Evolutionary conservation across 2,888 invertebrate species (phyloP).

Genomic region (Apodemia zela): DNA sequence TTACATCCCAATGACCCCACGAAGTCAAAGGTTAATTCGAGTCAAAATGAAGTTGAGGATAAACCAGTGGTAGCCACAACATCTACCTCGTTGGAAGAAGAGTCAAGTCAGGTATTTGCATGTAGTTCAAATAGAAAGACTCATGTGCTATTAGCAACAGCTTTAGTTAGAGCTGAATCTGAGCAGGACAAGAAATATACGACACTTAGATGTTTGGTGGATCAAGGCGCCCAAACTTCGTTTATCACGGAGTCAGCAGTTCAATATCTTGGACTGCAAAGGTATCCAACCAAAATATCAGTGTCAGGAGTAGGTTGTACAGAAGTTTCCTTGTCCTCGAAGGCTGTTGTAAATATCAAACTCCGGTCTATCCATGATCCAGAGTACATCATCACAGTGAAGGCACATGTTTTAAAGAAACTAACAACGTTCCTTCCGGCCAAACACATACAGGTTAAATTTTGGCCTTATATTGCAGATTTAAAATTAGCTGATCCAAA

Average conservation of each 20-base stretch:
- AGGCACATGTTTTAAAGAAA: too few species aligned
- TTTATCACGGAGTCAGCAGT: slow-evolving; percentile 37
- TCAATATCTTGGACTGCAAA: slow-evolving; percentile 31
- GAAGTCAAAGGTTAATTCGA: not conserved
- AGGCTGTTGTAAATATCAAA: too few species aligned
- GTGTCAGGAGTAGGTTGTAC: slow-evolving; percentile 20
- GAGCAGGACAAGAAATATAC: slow-evolving; percentile 28
- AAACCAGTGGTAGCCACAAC: not conserved
- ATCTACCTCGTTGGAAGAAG: not conserved
- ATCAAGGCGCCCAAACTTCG: slow-evolving; percentile 37
- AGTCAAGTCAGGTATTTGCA: not conserved
- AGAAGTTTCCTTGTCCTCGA: not conserved
- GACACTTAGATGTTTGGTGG: slow-evolving; percentile 31
- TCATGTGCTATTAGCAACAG: not conserved
- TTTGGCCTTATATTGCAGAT: not conserved
- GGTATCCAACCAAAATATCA: slow-evolving; percentile 24
- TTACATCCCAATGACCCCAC: not conserved
- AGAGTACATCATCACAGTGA: too few species aligned
- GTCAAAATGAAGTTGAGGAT: not conserved
- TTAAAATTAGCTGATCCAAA: not conserved
- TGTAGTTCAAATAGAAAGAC: not conserved
- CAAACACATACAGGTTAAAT: too few species aligned
- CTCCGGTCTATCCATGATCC: too few species aligned
- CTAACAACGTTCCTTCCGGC: too few species aligned
- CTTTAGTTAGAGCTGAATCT: not conserved